A percentile compares a stretch with the other conserved stretches of the same genome.
Evolutionary conservation across 1,140 invertebrate species (phyloP).

Genomic region (Drosophila triauraria): DNA sequence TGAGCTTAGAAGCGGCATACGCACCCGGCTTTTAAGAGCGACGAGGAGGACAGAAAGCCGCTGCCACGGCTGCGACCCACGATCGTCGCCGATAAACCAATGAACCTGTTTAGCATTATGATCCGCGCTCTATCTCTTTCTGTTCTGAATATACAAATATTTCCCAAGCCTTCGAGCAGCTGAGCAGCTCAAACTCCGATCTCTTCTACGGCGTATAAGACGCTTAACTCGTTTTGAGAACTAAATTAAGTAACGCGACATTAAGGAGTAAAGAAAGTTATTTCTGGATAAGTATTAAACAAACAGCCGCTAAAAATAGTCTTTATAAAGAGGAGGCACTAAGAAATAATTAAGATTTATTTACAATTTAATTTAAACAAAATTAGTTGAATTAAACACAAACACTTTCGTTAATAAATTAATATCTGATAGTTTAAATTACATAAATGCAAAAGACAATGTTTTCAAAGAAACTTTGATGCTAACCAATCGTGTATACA

Average conservation of each 20-base stretch:
- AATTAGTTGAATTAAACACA: background rate
- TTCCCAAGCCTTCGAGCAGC: slow-evolving; percentile 22
- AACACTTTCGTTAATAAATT: background rate
- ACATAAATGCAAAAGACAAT: background rate
- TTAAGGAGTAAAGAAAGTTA: background rate
- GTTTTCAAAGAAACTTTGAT: background rate
- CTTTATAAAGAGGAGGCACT: no score
- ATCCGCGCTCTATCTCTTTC: slow-evolving; percentile 17
- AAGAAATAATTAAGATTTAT: background rate
- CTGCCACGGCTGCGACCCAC: slow-evolving; percentile 18
- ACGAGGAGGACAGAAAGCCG: slow-evolving; percentile 26
- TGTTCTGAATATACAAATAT: slow-evolving; percentile 1
- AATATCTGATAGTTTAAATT: background rate
- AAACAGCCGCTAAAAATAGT: background rate
- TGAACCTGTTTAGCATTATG: slow-evolving; percentile 70
- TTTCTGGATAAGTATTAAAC: slow-evolving; percentile 2
- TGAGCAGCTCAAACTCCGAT: background rate
- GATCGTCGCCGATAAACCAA: slow-evolving; percentile 56
- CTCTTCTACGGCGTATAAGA: slow-evolving; percentile 47
- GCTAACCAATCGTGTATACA: no score
- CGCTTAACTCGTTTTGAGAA: slow-evolving; percentile 21
- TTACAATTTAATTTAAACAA: background rate
- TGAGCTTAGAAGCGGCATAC: slow-evolving; percentile 51
- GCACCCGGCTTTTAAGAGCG: slow-evolving; percentile 53
- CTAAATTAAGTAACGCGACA: slow-evolving; percentile 2